These are phyloP conservation scores for Zaprionus davidi DNA, from an alignment of 1,140 invertebrate genomes.

Conservation along the genomic window DNA sequence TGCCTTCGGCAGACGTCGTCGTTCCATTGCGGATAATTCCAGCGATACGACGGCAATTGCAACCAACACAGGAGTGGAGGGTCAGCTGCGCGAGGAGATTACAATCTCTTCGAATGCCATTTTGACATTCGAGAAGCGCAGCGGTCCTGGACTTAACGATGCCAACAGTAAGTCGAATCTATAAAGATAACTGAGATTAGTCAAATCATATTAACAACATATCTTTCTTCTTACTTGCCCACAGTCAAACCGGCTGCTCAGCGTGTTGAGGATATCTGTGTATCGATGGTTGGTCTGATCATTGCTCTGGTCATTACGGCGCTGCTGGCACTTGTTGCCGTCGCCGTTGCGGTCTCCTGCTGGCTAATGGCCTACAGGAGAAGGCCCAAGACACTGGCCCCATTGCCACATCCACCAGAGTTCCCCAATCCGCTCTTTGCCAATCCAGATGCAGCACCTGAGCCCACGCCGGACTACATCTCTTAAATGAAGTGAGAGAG, in stretches of 20 bases:
- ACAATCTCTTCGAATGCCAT: conserved; percentile 96
- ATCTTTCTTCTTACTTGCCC: neutral
- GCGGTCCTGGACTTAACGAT: conserved; percentile 87
- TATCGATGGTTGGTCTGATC: conserved; percentile 96
- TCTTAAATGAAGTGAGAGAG: conserved; percentile 61
- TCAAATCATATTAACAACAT: neutral
- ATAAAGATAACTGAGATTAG: neutral
- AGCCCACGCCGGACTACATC: conserved; percentile 85
- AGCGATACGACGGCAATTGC: conserved; percentile 86
- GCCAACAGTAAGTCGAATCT: conserved; percentile 87
- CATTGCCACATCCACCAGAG: conserved; percentile 96
- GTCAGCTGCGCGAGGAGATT: conserved; percentile 95
- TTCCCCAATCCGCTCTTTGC: conserved; percentile 97
- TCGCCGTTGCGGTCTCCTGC: conserved; percentile 96
- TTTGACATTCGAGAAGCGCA: conserved; percentile 93
- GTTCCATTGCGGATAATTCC: conserved; percentile 86
- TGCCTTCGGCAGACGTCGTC: conserved; percentile 92
- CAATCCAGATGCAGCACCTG: conserved; percentile 88
- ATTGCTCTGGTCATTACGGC: conserved; percentile 96
- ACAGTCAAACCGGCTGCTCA: conserved; percentile 87
- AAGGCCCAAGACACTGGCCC: conserved; percentile 92
- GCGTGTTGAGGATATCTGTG: conserved; percentile 93
- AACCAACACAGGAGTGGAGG: conserved; percentile 86
- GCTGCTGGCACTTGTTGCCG: conserved; percentile 94
- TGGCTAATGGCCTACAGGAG: conserved; percentile 97